Conservation (phyloP, 2,113 vertebrate species). For the Pygoscelis adeliae region DNA sequence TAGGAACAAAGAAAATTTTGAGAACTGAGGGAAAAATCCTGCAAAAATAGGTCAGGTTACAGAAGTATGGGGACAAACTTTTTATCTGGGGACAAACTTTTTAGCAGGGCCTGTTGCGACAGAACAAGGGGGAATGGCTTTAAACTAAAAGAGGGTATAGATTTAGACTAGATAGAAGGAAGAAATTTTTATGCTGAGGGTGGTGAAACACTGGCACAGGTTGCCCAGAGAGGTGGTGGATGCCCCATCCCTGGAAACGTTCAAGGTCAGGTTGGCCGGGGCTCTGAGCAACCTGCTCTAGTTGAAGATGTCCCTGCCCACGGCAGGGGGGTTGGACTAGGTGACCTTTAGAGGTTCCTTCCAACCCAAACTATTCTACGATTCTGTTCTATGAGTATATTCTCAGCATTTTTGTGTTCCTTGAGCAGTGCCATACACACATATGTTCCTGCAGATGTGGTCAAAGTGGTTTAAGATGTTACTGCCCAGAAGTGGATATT, state of each 20-base stretch:
- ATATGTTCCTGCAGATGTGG: neutral
- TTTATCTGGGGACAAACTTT: neutral
- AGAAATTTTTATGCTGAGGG: neutral
- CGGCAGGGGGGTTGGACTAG: neutral
- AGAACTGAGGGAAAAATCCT: neutral
- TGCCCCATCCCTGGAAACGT: neutral
- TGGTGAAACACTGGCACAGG: neutral
- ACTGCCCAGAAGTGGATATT: neutral
- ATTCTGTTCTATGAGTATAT: neutral
- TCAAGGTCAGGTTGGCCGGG: neutral
- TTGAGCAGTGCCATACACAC: neutral
- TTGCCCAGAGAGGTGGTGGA: neutral
- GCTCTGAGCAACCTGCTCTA: neutral
- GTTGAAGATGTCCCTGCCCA: no score
- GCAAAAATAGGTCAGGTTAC: neutral
- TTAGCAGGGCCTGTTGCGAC: neutral
- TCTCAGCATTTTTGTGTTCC: neutral
- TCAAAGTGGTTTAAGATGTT: neutral
- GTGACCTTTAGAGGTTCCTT: neutral
- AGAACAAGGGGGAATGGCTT: neutral
- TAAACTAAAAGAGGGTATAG: neutral
- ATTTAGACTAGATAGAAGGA: neutral
- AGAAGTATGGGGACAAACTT: neutral
- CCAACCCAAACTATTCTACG: neutral
- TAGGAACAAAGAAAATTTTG: neutral